phyloP scores from a whole-genome alignment of 2,888 invertebrate genomes.

The Gnatocerus cornutus region DNA sequence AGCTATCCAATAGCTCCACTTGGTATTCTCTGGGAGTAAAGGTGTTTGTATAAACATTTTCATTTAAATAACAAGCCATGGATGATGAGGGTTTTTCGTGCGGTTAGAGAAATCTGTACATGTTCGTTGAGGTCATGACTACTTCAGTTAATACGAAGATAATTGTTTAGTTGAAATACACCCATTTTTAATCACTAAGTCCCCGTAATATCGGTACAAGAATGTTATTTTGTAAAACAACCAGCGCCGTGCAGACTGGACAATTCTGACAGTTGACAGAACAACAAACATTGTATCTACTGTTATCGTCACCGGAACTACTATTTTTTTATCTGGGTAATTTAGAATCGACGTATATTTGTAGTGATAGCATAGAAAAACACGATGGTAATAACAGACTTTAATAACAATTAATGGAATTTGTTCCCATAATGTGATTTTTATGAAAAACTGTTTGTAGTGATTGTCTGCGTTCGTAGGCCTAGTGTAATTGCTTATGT shows the following conservation, averaged over 20 bases:
- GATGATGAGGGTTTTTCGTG: background rate
- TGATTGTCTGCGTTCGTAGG: too few species aligned
- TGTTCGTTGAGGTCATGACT: background rate
- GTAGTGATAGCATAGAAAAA: too few species aligned
- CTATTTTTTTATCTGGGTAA: background rate
- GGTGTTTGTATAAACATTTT: slow-evolving; percentile 83
- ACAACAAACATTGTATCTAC: background rate
- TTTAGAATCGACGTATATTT: too few species aligned
- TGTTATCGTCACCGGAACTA: background rate
- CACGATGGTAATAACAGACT: too few species aligned
- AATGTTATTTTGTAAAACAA: background rate
- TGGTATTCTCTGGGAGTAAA: slow-evolving; percentile 88
- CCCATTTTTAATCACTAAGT: background rate
- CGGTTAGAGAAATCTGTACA: background rate
- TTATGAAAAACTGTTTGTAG: too few species aligned
- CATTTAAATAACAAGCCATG: slow-evolving; percentile 75
- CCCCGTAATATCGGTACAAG: background rate
- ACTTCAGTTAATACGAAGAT: background rate
- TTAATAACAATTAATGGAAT: too few species aligned
- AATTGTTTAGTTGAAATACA: background rate
- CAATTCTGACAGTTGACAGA: background rate
- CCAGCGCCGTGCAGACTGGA: background rate
- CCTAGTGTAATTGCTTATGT: too few species aligned
- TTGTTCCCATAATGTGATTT: too few species aligned
- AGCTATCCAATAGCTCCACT: slow-evolving; percentile 86